Base-by-base conservation (phyloP, 2,888 invertebrate species). In the Drosophila suboccidentalis region DNA sequence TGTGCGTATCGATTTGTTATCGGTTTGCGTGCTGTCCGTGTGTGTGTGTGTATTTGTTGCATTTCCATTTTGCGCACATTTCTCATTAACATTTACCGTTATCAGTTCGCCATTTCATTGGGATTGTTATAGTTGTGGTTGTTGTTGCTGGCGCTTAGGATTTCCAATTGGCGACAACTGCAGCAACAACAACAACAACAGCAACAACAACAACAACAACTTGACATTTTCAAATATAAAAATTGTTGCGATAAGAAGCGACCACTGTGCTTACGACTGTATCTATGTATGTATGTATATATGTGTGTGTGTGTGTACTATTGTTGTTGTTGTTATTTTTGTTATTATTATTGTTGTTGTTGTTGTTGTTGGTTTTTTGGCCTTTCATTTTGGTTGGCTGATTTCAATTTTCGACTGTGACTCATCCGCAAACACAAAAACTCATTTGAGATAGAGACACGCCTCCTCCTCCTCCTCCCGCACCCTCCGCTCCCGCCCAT, bases 351-450 rank as follows among this genome's bases (percentile, higher is more conserved):
- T 49, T 39, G 19, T 32, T 51, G 11, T 22, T 39, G 3, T 62
- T 66, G 8, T 38, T 58, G 38, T 57, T 63, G 36, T 58, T 71
- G 22, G 57, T 67, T 41, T 38, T 65, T 66, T 47, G 47, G 60
- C 54, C 71, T 82, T 64, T 69, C 67, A 86, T 80, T 83, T 87
- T 84, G 83, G 89, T 84, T 84, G 89, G 89, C 64, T 80, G 89
- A 75, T 73, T 84, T 68, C 57, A 59, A 65, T 51, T 68, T 68
- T 60, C 26, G 46, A 15, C 39, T 29, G 49, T 87, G 78, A 78
- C 66, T 83, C 87, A 84, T 63, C 54, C 39, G 4, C 44, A 41
- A 57, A 38, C 75, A 75, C 29, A 46, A 58, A 75, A 82, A 58
- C 50, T 62, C 66, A 65, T 66, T 55, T 55, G 55, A 75, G 83